These are phyloP conservation scores for Gallinago media DNA, from an alignment of 2,113 vertebrate species.

Conservation along the genomic window DNA sequence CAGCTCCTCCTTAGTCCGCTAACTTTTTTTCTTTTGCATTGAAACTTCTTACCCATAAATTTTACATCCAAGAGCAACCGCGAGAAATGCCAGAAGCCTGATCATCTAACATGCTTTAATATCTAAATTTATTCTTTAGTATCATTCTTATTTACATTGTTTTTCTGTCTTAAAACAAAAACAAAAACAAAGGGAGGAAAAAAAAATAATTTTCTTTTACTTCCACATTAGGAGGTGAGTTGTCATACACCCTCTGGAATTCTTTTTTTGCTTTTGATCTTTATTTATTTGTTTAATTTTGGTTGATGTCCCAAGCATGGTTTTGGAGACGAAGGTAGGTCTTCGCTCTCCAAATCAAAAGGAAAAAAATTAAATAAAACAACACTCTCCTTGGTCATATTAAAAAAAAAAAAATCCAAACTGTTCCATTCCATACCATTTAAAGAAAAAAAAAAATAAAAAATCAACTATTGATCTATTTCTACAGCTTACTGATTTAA, in stretches of 20 bases:
- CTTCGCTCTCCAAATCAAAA: conserved; percentile 45
- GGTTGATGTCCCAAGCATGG: conserved; percentile 57
- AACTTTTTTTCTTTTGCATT: conserved; percentile 39
- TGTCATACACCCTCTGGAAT: conserved; percentile 61
- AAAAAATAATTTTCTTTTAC: conserved; percentile 67
- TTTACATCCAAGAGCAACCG: conserved; percentile 14
- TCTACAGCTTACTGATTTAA: conserved; percentile 35
- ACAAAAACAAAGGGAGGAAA: conserved; percentile 39
- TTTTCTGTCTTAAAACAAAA: conserved; percentile 67
- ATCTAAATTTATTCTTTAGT: conserved; percentile 44
- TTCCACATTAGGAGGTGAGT: conserved; percentile 79
- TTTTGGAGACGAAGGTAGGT: conserved; percentile 63
- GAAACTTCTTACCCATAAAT: conserved; percentile 51
- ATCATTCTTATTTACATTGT: conserved; percentile 71
- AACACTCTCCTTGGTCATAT: conserved; percentile 18
- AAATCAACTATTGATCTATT: not conserved
- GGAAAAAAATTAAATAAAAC: not conserved
- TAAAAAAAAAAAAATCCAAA: conserved; percentile 21
- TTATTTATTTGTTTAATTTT: conserved; percentile 66
- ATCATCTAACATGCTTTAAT: conserved; percentile 31
- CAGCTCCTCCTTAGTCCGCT: conserved; percentile 29
- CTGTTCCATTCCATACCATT: conserved; percentile 65
- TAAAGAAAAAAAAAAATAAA: not conserved
- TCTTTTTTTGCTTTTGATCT: conserved; percentile 65
- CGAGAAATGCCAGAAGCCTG: conserved; percentile 51